Conservation (phyloP, 2,797 vertebrate species). For the Hapalemur alaotrensis region DNA sequence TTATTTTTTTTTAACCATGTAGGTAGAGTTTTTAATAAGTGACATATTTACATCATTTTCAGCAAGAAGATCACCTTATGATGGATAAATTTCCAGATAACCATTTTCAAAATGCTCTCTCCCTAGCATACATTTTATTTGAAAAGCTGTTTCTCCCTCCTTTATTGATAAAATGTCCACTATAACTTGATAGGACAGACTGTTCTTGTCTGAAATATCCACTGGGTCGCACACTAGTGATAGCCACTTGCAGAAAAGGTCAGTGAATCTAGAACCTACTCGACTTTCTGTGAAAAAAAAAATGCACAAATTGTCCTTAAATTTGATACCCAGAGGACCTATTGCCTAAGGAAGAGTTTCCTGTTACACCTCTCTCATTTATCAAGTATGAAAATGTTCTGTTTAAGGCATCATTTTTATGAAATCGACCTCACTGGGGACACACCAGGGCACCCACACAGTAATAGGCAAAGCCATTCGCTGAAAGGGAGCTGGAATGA, state of each 20-base stretch:
- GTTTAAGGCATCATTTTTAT: background rate
- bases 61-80: background rate
- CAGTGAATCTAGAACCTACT: background rate
- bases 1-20: background rate
- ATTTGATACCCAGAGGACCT: background rate
- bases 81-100: background rate
- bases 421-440: background rate
- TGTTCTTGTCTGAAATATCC: background rate
- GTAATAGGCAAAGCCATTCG: background rate
- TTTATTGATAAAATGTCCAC: background rate
- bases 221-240: background rate
- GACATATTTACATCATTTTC: background rate
- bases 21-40: constrained; percentile 2
- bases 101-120: background rate
- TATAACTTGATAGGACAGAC: background rate
- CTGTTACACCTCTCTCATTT: background rate
- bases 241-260: background rate
- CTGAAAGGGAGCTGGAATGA: background rate
- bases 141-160: background rate
- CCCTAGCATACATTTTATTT: background rate
- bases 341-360: background rate
- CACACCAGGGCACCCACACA: background rate
- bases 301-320: background rate
- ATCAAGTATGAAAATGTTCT: background rate
- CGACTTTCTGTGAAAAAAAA: background rate